Evolutionary conservation across 2,888 invertebrate species (phyloP).

Genomic region (Melanargia galathea): DNA sequence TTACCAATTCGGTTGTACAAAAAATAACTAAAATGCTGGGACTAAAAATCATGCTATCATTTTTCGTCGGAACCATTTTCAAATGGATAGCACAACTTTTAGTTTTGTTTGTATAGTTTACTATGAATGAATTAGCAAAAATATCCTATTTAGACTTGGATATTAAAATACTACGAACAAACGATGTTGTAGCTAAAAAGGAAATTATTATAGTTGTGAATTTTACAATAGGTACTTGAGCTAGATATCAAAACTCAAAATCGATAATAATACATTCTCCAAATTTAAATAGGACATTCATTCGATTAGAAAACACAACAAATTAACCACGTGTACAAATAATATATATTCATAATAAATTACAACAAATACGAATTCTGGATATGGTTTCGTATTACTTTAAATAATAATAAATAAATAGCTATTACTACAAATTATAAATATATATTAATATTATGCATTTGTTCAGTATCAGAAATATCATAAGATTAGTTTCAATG

Average conservation of each 20-base stretch:
- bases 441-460: conserved; percentile 7
- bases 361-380: not conserved
- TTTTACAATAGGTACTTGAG: not conserved
- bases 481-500: conserved; percentile 19
- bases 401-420: not conserved
- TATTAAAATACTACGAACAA: not conserved
- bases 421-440: conserved; percentile 5
- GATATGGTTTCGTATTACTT: not conserved
- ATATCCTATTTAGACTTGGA: conserved; percentile 6
- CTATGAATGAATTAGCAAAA: not conserved
- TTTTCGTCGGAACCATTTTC: not conserved
- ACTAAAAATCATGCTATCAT: not conserved
- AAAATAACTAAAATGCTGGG: not conserved
- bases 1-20: not conserved
- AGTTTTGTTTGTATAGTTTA: not conserved
- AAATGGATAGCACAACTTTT: not conserved
- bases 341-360: conserved; percentile 11
- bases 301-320: not conserved
- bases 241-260: not conserved
- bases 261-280: not conserved
- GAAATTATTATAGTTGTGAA: not conserved
- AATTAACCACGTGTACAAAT: conserved; percentile 1
- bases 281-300: not conserved
- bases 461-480: not conserved
- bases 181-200: not conserved